Percentiles rank a stretch among this genome's conserved stretches.
phyloP scores from a whole-genome alignment of 2,888 invertebrate species.

The Caradrina kadenii region DNA sequence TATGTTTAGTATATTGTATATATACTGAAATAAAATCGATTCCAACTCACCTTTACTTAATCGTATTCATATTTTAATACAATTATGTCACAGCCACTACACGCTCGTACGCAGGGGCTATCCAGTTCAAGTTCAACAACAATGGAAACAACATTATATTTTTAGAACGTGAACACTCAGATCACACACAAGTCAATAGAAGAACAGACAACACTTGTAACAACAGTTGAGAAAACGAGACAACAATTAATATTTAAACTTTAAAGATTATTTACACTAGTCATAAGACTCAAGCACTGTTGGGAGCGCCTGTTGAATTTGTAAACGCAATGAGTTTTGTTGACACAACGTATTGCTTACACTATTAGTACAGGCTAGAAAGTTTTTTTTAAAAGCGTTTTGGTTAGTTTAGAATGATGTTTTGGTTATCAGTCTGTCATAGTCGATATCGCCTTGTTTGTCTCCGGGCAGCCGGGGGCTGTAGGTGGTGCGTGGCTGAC shows the following conservation, averaged over 20 bases:
- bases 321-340: constrained; percentile 72
- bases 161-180: constrained; percentile 51
- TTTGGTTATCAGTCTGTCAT: constrained; percentile 76
- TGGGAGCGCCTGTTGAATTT: constrained; percentile 84
- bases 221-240: constrained; percentile 77
- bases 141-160: constrained; percentile 69
- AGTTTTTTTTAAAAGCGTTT: constrained; percentile 33
- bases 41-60: constrained; percentile 68
- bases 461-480: constrained; percentile 44
- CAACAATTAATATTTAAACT: constrained; percentile 76
- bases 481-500: constrained; percentile 69
- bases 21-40: constrained; percentile 25
- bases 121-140: constrained; percentile 63
- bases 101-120: constrained; percentile 38
- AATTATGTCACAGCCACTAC: constrained; percentile 51
- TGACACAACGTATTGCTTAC: constrained; percentile 65
- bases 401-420: constrained; percentile 60
- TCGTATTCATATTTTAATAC: constrained; percentile 54
- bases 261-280: constrained; percentile 73
- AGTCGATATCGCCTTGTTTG: constrained; percentile 68
- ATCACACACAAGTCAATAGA: constrained; percentile 61
- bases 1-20: constrained; percentile 29
- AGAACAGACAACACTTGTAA: constrained; percentile 76
- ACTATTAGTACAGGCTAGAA: constrained; percentile 68
- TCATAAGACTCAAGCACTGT: constrained; percentile 46